Conservation (phyloP, 2,113 vertebrate species). For the Pseudopodoces humilis region DNA sequence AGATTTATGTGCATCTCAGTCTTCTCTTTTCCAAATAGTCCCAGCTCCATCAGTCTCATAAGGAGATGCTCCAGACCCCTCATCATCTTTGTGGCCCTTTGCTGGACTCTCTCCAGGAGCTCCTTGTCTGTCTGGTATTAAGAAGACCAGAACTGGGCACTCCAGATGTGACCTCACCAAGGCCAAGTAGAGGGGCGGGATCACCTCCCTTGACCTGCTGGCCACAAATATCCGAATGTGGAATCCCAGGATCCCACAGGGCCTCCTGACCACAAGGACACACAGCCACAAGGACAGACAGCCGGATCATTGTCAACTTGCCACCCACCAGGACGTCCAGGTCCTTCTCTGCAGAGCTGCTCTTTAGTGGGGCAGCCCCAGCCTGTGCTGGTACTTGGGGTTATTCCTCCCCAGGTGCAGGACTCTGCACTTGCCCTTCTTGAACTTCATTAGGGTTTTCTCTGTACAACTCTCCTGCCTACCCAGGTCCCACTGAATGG, state of each 20-base stretch:
- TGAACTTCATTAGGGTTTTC: not conserved
- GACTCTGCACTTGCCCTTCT: not conserved
- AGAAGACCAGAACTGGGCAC: not conserved
- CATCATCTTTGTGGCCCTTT: not conserved
- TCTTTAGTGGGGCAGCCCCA: not conserved
- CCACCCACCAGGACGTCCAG: not conserved
- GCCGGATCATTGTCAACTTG: rapidly evolving
- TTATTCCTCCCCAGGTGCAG: not conserved
- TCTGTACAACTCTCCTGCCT: not conserved
- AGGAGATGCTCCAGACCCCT: not conserved
- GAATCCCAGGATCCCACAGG: not conserved
- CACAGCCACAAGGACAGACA: not conserved
- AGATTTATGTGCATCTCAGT: not conserved
- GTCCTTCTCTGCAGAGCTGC: not conserved
- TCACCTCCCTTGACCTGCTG: not conserved
- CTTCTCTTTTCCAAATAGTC: not conserved
- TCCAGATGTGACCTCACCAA: too few species aligned
- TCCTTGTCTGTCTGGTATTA: not conserved
- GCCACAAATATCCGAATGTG: not conserved
- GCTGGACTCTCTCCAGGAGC: not conserved
- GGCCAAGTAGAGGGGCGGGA: not conserved
- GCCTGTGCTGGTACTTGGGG: not conserved
- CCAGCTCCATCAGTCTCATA: not conserved
- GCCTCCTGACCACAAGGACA: not conserved
- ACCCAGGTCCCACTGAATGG: too few species aligned